Percentiles rank a stretch among this genome's conserved stretches.
Evolutionary conservation across 2,113 vertebrate genomes (phyloP).

Genomic region (Castor canadensis): DNA sequence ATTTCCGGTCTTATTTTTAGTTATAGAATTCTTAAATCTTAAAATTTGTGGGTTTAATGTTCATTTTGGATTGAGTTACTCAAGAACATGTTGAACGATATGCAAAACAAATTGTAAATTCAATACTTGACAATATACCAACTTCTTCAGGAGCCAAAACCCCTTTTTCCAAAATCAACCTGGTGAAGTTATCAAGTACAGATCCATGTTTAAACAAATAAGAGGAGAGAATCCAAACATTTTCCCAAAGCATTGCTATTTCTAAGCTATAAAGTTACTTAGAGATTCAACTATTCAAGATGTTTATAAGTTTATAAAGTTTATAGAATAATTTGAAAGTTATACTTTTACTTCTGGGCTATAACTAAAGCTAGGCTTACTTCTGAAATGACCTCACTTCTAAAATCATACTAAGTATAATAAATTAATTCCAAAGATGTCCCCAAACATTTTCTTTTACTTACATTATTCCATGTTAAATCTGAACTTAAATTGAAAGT

Average conservation of each 20-base stretch:
- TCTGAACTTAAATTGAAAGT: background rate
- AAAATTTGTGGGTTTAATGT: background rate
- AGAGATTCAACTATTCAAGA: background rate
- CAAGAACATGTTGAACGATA: background rate
- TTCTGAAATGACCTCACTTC: constrained; percentile 43
- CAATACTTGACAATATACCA: constrained; percentile 49
- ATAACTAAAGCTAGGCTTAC: background rate
- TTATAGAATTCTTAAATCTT: constrained; percentile 48
- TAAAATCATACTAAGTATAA: background rate
- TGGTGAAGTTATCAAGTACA: constrained; percentile 67
- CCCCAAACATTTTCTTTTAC: background rate
- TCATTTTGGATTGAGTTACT: constrained; percentile 50
- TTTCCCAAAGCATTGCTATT: constrained; percentile 9
- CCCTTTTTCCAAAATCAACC: constrained; percentile 4
- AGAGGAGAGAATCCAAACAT: constrained; percentile 37
- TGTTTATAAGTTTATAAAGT: constrained; percentile 64
- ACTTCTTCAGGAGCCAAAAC: background rate
- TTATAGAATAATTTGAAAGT: constrained; percentile 36
- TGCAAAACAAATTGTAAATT: constrained; percentile 69
- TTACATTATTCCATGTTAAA: background rate
- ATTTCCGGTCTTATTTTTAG: background rate
- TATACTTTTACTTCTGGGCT: constrained; percentile 16
- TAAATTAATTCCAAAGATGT: background rate
- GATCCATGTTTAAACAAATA: constrained; percentile 56
- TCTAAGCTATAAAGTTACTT: constrained; percentile 47